Evolutionary conservation across 2,888 invertebrate species (phyloP).

Genomic region (Atrina japonica): DNA sequence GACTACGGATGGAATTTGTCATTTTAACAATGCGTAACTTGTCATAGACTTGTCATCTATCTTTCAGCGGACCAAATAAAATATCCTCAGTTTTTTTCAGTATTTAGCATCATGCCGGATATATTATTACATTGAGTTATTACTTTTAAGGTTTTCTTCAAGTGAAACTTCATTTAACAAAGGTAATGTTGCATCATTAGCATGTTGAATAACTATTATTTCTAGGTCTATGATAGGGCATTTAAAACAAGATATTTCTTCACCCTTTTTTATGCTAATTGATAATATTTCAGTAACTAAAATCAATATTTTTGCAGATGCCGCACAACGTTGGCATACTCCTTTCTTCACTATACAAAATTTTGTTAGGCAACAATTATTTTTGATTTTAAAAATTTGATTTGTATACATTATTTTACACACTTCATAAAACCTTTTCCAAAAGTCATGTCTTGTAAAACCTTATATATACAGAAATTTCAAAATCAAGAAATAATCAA

Average conservation of each 20-base stretch:
- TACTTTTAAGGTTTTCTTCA: not conserved
- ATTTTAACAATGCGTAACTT: not conserved
- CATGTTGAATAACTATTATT: conserved; percentile 8
- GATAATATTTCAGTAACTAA: not conserved
- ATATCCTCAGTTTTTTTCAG: not conserved
- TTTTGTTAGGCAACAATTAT: conserved; percentile 7
- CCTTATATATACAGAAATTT: not conserved
- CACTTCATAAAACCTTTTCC: not conserved
- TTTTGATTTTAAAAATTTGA: not conserved
- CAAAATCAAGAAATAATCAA: not conserved
- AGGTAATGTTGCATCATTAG: conserved; percentile 3
- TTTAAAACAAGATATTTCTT: not conserved
- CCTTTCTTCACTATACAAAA: not conserved
- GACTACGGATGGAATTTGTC: not conserved
- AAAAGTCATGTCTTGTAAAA: not conserved
- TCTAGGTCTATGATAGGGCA: not conserved
- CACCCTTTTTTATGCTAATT: not conserved
- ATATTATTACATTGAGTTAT: not conserved
- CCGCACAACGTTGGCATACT: conserved; percentile 1
- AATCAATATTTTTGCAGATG: conserved; percentile 6
- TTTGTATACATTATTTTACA: not conserved
- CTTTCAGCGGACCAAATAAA: not conserved
- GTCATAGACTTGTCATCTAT: not conserved
- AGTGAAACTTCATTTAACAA: conserved; percentile 1
- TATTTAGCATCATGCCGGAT: not conserved